Conservation (phyloP, 2,113 vertebrate species). For the Hyla sarda region DNA sequence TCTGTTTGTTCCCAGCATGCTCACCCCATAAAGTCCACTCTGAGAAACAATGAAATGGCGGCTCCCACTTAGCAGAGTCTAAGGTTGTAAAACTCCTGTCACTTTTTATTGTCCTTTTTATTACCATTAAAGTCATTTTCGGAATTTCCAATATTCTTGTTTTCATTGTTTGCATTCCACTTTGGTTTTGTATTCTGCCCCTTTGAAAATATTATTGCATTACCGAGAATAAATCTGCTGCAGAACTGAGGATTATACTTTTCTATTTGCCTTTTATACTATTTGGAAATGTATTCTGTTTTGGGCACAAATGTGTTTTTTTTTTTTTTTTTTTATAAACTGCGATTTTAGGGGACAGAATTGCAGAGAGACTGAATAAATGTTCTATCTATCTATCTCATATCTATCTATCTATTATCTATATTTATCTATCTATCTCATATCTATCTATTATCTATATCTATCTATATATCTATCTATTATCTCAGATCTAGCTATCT, state of each 20-base stretch:
- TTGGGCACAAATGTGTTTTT: no score
- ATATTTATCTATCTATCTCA: no score
- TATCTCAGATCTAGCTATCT: no score
- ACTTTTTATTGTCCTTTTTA: slow-evolving; percentile 24
- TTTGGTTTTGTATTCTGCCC: background rate
- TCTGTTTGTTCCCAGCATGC: slow-evolving; percentile 1
- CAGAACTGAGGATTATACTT: background rate
- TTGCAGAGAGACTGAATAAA: no score
- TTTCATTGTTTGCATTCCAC: slow-evolving; percentile 25
- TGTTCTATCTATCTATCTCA: background rate
- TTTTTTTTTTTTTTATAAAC: no score
- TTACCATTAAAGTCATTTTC: slow-evolving; percentile 2
- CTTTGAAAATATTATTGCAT: background rate
- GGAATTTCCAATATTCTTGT: background rate
- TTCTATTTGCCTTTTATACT: no score
- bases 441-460: no score
- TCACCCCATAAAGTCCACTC: background rate
- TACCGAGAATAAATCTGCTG: background rate
- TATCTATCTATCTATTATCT: no score
- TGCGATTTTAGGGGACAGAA: no score
- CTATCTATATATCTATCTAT: no score
- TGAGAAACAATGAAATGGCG: background rate
- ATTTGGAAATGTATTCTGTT: no score
- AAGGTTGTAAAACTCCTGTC: background rate
- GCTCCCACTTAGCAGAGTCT: slow-evolving; percentile 24